Base-by-base conservation (phyloP, 2,797 vertebrate genomes). In the Eulemur rubriventer region DNA sequence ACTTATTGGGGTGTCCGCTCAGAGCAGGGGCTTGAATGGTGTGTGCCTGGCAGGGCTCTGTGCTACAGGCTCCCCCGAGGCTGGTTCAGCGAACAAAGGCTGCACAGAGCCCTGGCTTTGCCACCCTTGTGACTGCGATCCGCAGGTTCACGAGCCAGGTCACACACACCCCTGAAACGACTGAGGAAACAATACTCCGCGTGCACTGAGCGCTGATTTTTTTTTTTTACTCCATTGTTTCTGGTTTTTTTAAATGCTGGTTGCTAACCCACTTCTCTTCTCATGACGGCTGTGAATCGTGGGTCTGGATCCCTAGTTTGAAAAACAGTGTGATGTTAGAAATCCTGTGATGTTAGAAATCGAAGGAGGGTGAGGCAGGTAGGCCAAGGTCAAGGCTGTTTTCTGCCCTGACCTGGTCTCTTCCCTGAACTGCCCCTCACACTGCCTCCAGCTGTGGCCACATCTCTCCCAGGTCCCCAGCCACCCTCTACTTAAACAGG, bases 131-230 rank as follows among this genome's bases (percentile, higher is more conserved):
- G 50, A 46, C 76, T 69, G 41, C 35, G 35, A 13, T 1, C 12
- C 30, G 3, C 24, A 0, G 3, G 4, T 0, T 24, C 16, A 0
- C 6, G 38, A 24, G 43, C 2, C 20, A 20, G 0, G 33, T 0
- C 35, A 24, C 63, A 59, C 43, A n/a, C 33, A 57, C 46, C 92
- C 55, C 92, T 35, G 9, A 41, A 48, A 35, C 26, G 1, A 72
- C 13, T 41, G n/a, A 43, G 4, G 43, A 76, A 81, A 75, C 20
- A 14, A 70, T 4, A 18, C 61, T 38, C 11, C n/a, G 0, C 33
- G 46, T 7, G 46, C 18, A 17, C 1, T 48, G 22, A 80, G 20
- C 65, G 33, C 14, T 7, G 6, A 7, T 72, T 59, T 88, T 26
- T 70, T 57, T 88, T 26, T 41, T 16, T 28, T 14, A 38, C 69